phyloP scores from a whole-genome alignment of 2,888 invertebrate genomes.

The Nomada flava region DNA sequence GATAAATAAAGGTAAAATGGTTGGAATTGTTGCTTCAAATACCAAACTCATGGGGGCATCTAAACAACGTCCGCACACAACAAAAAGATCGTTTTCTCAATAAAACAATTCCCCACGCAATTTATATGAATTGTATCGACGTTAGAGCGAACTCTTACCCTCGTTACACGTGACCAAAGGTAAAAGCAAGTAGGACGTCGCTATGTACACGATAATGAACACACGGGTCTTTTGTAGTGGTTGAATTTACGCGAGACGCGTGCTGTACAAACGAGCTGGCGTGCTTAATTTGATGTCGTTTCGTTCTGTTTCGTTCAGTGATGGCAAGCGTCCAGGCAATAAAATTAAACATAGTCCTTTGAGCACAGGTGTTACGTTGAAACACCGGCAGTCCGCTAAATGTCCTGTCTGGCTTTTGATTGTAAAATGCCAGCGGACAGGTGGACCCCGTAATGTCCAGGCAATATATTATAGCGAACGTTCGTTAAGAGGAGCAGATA shows the following conservation, averaged over 20 bases:
- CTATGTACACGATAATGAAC: slow-evolving; percentile 27
- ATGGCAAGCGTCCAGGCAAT: slow-evolving; percentile 61
- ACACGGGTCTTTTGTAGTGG: slow-evolving; percentile 34
- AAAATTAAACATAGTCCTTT: slow-evolving; percentile 55
- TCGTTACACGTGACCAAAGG: not conserved
- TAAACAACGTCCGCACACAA: no score
- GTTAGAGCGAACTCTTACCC: no score
- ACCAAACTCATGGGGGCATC: no score
- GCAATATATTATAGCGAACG: not conserved
- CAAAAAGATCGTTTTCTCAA: not conserved
- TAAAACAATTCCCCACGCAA: not conserved
- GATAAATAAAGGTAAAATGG: no score
- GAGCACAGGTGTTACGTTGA: slow-evolving; percentile 15
- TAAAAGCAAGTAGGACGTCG: slow-evolving; percentile 12
- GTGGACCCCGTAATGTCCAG: not conserved
- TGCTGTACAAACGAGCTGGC: slow-evolving; percentile 28
- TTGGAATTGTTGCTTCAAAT: no score
- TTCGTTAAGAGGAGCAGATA: not conserved
- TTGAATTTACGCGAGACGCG: slow-evolving; percentile 41
- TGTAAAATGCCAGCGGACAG: not conserved
- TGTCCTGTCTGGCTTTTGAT: slow-evolving; percentile 12
- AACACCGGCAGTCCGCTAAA: slow-evolving; percentile 43
- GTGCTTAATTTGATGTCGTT: slow-evolving; percentile 56
- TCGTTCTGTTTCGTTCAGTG: slow-evolving; percentile 46
- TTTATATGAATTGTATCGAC: slow-evolving; percentile 1